Conservation (phyloP, 2,113 vertebrate genomes). For the Oriolus oriolus region DNA sequence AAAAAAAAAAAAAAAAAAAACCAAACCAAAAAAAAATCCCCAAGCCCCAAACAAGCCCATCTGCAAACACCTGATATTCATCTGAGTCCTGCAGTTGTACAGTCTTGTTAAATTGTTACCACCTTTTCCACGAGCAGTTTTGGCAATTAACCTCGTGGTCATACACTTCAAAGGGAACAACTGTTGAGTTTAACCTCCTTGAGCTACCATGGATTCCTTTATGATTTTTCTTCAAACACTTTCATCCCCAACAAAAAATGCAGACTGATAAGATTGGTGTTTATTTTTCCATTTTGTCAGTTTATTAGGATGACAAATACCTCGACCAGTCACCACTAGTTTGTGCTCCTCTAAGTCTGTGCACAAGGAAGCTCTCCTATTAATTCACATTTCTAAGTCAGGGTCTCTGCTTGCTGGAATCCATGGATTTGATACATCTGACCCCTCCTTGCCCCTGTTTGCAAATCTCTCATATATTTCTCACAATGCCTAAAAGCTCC, state of each 20-base stretch:
- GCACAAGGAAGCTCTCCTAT: constrained; percentile 8
- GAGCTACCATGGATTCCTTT: constrained; percentile 80
- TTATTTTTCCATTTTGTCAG: constrained; percentile 71
- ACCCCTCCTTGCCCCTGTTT: constrained; percentile 66
- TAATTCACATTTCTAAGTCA: constrained; percentile 41
- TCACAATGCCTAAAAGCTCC: constrained; percentile 65
- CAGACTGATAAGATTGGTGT: constrained; percentile 70
- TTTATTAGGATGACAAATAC: constrained; percentile 68
- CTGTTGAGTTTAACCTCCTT: constrained; percentile 88
- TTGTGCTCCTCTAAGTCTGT: neutral
- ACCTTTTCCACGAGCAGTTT: constrained; percentile 92
- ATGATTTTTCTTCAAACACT: constrained; percentile 84
- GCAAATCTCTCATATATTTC: constrained; percentile 67
- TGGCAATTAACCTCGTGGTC: constrained; percentile 92
- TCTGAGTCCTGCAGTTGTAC: constrained; percentile 77
- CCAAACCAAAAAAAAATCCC: neutral
- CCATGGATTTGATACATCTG: constrained; percentile 57
- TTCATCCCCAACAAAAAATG: constrained; percentile 77
- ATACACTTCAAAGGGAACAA: constrained; percentile 90
- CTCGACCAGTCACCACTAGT: neutral
- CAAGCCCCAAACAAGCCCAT: constrained; percentile 25
- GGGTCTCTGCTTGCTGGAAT: constrained; percentile 39
- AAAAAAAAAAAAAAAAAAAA: neutral
- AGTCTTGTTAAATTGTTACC: constrained; percentile 98
- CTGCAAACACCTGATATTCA: constrained; percentile 96